Base-by-base conservation (phyloP, 2,888 invertebrate genomes). In the Pimpla rufipes region DNA sequence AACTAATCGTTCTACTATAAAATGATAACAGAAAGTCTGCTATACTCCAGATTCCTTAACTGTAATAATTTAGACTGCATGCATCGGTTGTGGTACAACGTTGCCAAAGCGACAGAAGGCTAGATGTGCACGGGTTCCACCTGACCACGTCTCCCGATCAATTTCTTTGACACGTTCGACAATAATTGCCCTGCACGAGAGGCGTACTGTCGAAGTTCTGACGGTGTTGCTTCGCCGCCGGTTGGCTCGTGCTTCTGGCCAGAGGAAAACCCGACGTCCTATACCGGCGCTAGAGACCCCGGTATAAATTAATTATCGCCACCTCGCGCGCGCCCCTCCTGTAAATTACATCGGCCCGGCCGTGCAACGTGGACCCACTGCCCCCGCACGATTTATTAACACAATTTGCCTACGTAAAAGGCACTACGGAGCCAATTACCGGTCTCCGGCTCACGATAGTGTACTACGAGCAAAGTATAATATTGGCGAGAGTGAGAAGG, bases 401-500 rank as follows among this genome's bases (percentile, higher is more conserved):
- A 89, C 88, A 89, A 90, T 90, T 90, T 89, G 88, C 87, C 88
- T 83, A 86, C 87, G 88, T 87, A 88, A 89, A 90, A 90, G 88
- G 89, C 88, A 87, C 88, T 87, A 84, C 84, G 84, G 75, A 79
- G 86, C 87, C 89, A 90, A 90, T 90, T 90, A 90, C 88, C 87
- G 85, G 85, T 83, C 78, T 81, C 70, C 59, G 83, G 83, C 81
- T 77, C 81, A 81, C 77, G 83, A 83, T 80, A 82, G 74, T 68
- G 74, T 70, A 71, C 37, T 50, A 74, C 50, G n/a, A 29, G 50
- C 3, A 21, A 79, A 66, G 45, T 23, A 67, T 79, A 71, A 78
- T 75, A 68, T 66, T 71, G 55, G 55, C 59, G 13, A 71, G 11
- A 71, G 50, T 57, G 35, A 62, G 47, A 52, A 47, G 21, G 57